These are phyloP conservation scores for Yasuhikotakia modesta DNA, from an alignment of 2,797 vertebrate genomes.

Conservation along the genomic window DNA sequence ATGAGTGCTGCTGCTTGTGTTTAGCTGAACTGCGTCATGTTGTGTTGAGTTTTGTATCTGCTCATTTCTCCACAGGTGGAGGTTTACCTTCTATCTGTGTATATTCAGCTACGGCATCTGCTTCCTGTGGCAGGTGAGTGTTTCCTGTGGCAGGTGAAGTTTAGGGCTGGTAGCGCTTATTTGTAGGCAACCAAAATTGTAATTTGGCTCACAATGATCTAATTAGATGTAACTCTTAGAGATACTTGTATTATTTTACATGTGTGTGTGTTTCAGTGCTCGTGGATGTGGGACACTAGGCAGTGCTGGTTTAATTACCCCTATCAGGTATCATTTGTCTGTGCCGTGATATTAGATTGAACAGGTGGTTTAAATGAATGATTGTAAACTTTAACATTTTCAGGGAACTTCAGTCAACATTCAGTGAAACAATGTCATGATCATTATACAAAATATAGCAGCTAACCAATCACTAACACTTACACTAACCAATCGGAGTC, in stretches of 20 bases:
- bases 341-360: neutral
- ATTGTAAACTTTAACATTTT: neutral
- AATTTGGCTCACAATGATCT: neutral
- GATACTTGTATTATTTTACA: too few relatives aligned
- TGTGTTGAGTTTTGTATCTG: neutral
- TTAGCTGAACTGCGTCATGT: too few relatives aligned
- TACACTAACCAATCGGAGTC: too few relatives aligned
- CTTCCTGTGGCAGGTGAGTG: constrained; percentile 79
- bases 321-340: constrained; percentile 82
- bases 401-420: neutral
- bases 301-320: constrained; percentile 96
- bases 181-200: neutral
- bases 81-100: constrained; percentile 93
- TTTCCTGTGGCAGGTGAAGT: constrained; percentile 93
- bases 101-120: constrained; percentile 91
- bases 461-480: neutral
- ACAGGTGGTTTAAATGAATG: neutral
- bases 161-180: neutral
- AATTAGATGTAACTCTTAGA: neutral
- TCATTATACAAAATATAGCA: neutral
- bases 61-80: constrained; percentile 83
- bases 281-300: constrained; percentile 95
- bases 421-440: neutral
- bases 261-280: constrained; percentile 72
- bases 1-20: too few relatives aligned